phyloP scores from a whole-genome alignment of 2,888 invertebrate species.

The Mimachlamys varia region DNA sequence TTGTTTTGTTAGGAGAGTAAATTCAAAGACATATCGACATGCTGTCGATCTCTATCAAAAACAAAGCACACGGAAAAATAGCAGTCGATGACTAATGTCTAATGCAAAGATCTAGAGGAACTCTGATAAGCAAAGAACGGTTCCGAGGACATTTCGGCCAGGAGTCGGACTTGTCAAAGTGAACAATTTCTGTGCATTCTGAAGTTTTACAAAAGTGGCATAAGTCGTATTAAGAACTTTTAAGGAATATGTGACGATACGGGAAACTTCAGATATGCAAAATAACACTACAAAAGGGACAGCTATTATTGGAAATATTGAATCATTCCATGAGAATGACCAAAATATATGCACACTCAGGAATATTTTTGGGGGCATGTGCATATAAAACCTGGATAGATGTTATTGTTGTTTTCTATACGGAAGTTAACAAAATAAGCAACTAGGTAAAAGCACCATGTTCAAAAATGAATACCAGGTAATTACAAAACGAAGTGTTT shows the following conservation, averaged over 20 bases:
- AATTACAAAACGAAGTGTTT: background rate
- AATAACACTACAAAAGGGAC: background rate
- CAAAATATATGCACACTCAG: background rate
- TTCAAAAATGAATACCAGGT: conserved; percentile 53
- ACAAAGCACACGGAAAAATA: background rate
- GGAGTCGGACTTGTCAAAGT: background rate
- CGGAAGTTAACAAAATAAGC: background rate
- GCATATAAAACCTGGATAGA: too few species aligned
- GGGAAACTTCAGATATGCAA: background rate
- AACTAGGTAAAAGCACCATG: conserved; percentile 34
- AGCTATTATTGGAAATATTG: background rate
- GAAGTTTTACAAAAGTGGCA: background rate
- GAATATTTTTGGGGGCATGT: too few species aligned
- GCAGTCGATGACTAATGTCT: background rate
- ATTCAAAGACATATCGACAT: background rate
- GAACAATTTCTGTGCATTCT: background rate
- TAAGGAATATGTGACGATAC: background rate
- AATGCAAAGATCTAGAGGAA: background rate
- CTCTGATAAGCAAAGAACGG: background rate
- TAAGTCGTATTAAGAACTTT: background rate
- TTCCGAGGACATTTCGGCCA: background rate
- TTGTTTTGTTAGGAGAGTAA: background rate
- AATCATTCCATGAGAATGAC: background rate
- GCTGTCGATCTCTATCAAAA: background rate
- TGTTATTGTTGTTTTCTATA: background rate